These are phyloP conservation scores for Euglossa dilemma DNA, from an alignment of 1,140 invertebrate genomes.

Conservation along the genomic window DNA sequence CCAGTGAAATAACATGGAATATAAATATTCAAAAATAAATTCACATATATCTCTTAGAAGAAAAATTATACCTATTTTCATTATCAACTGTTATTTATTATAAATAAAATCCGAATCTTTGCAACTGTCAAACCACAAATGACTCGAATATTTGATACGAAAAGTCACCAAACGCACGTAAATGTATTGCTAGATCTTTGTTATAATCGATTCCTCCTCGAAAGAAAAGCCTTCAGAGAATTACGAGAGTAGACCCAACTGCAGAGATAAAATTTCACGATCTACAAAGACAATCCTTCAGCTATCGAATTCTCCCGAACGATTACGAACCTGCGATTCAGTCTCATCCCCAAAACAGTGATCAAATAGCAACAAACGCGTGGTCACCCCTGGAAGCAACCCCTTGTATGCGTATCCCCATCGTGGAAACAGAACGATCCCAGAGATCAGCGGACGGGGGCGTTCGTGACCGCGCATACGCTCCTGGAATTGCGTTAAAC, in stretches of 20 bases:
- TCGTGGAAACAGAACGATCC: conserved; percentile 29
- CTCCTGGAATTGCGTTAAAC: conserved; percentile 63
- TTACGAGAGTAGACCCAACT: background rate
- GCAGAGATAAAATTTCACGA: background rate
- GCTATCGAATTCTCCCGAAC: background rate
- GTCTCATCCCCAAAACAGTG: background rate
- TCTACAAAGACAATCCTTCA: background rate
- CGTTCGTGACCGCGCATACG: conserved; percentile 65
- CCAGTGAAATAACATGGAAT: too few relatives aligned
- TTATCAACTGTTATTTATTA: too few relatives aligned
- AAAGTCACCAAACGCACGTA: too few relatives aligned
- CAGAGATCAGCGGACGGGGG: background rate
- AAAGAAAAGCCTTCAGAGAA: too few relatives aligned
- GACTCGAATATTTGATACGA: too few relatives aligned
- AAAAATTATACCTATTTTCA: too few relatives aligned
- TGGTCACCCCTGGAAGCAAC: background rate
- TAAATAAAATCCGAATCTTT: too few relatives aligned
- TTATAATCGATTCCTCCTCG: too few relatives aligned
- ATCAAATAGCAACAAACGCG: background rate
- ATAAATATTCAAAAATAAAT: too few relatives aligned
- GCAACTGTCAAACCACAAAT: too few relatives aligned
- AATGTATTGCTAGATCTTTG: too few relatives aligned
- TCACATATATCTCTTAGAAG: too few relatives aligned
- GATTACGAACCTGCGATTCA: background rate
- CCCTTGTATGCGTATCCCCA: background rate